A percentile compares a stretch with the other conserved stretches of the same genome.
phyloP scores from a whole-genome alignment of 2,888 invertebrate species.

The Phoenoteleia sp. region DNA sequence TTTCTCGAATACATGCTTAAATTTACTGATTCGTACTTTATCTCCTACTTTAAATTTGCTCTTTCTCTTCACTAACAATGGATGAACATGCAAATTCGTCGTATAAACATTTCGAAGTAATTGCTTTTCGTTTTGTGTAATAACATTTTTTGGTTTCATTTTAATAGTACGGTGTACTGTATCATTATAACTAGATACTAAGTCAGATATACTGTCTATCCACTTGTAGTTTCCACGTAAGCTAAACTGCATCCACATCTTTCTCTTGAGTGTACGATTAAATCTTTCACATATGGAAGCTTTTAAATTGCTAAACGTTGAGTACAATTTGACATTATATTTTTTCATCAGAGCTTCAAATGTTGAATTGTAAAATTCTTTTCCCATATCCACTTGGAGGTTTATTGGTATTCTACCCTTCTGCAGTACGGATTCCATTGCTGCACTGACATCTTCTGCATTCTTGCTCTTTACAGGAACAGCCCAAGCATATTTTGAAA shows the following conservation, averaged over 20 bases:
- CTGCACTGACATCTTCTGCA: conserved; percentile 77
- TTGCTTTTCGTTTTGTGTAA: too few relatives aligned
- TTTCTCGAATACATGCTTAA: too few relatives aligned
- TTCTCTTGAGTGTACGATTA: conserved; percentile 75
- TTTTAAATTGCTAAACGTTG: conserved; percentile 79
- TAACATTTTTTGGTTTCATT: conserved; percentile 15
- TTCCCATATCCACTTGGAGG: conserved; percentile 38
- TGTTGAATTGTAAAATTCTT: conserved; percentile 42
- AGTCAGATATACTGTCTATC: conserved; percentile 59
- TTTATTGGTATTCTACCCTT: conserved; percentile 60
- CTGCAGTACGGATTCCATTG: conserved; percentile 69
- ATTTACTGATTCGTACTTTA: too few relatives aligned
- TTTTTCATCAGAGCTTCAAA: conserved; percentile 1
- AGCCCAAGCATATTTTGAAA: conserved; percentile 80
- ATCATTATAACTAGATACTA: conserved; percentile 71
- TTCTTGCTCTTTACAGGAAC: conserved; percentile 60
- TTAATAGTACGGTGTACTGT: conserved; percentile 31
- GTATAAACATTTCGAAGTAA: conserved; percentile 76
- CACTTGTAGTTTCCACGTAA: conserved; percentile 73
- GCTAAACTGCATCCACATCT: conserved; percentile 76
- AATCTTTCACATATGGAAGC: conserved; percentile 79
- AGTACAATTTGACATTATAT: conserved; percentile 61
- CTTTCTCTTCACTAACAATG: background rate
- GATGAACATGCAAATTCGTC: background rate
- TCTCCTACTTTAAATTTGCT: conserved; percentile 61